phyloP scores from a whole-genome alignment of 2,888 invertebrate species.

The Lagria hirta region DNA sequence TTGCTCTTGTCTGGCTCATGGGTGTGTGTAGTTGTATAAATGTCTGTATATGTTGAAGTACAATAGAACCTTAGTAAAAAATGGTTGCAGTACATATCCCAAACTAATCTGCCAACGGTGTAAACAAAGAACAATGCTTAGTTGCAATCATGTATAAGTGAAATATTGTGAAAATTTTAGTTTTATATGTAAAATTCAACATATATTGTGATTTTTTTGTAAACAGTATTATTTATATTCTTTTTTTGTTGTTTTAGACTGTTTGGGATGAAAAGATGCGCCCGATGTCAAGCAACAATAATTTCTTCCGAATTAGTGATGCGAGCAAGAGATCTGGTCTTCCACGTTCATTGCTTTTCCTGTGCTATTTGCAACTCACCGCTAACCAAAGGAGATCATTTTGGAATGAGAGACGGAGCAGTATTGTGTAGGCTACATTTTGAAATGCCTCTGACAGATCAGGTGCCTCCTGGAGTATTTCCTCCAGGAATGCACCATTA shows the following conservation, averaged over 20 bases:
- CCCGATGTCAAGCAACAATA: conserved; percentile 86
- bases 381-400: conserved; percentile 91
- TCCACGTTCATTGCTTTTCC: conserved; percentile 93
- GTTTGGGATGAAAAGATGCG: conserved; percentile 86
- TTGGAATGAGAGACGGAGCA: conserved; percentile 86
- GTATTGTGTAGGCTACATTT: conserved; percentile 83
- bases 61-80: too few species aligned
- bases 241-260: conserved; percentile 65
- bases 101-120: too few species aligned
- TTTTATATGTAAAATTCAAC: background rate
- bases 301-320: conserved; percentile 91
- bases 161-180: too few species aligned
- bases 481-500: conserved; percentile 56
- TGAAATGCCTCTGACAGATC: conserved; percentile 56
- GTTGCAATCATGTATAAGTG: too few species aligned
- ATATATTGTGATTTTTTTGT: conserved; percentile 1
- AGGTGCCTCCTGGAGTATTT: conserved; percentile 56
- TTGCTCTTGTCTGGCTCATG: too few species aligned
- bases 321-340: conserved; percentile 89
- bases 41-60: too few species aligned
- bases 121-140: too few species aligned
- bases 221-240: conserved; percentile 1
- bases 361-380: conserved; percentile 86
- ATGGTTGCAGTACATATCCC: too few species aligned
- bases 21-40: too few species aligned